These are phyloP conservation scores for Drosophila auraria DNA, from an alignment of 1,140 invertebrate species.

Conservation along the genomic window DNA sequence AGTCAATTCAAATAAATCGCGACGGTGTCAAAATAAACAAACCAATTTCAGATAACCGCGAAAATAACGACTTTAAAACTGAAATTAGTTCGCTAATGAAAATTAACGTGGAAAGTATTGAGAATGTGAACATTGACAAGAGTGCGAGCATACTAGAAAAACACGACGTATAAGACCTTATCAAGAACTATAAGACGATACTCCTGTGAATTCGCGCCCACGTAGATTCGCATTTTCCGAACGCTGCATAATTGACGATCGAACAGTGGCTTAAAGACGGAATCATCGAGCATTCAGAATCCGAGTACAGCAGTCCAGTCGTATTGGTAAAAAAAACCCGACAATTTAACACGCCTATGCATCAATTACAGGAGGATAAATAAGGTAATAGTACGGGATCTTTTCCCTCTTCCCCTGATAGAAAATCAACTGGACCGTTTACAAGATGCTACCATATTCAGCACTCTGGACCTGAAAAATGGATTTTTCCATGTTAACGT, in stretches of 20 bases:
- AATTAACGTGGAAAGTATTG: conserved; percentile 2
- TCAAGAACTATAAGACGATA: neutral
- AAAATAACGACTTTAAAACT: neutral
- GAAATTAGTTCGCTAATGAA: neutral
- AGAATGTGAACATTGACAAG: conserved; percentile 4
- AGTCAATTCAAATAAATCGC: too few relatives aligned
- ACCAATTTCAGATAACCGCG: too few relatives aligned
- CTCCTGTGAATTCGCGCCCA: neutral
- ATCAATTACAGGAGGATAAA: too few relatives aligned
- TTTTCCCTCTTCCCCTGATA: too few relatives aligned
- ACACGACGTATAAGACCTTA: neutral
- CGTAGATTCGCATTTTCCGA: neutral
- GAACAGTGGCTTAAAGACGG: neutral
- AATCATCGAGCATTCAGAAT: too few relatives aligned
- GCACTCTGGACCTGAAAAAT: too few relatives aligned
- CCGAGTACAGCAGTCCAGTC: neutral
- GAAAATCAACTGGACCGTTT: too few relatives aligned
- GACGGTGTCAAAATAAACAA: too few relatives aligned
- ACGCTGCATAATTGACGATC: neutral
- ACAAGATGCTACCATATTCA: too few relatives aligned
- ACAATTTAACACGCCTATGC: neutral
- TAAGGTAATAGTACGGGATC: too few relatives aligned
- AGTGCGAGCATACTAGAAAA: neutral
- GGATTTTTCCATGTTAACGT: too few relatives aligned
- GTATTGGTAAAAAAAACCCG: neutral